These are phyloP conservation scores for Pungitius pungitius DNA, from an alignment of 2,113 vertebrate species.

Conservation along the genomic window DNA sequence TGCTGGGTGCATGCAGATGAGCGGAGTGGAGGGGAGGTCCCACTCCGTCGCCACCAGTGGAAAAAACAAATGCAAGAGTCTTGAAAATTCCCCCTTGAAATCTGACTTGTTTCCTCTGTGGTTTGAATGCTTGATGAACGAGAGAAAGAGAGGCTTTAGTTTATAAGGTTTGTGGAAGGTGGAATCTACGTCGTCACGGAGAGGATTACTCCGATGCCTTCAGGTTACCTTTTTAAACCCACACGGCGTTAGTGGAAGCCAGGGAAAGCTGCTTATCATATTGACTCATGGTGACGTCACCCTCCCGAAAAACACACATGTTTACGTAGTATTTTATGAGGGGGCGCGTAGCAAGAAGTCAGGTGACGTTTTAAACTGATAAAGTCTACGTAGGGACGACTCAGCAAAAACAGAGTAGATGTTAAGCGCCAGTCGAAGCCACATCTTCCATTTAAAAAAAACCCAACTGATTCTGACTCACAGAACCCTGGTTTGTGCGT, in stretches of 20 bases:
- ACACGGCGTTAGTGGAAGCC: too few relatives aligned
- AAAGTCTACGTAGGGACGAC: too few relatives aligned
- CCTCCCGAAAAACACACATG: not conserved
- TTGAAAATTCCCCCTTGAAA: slow-evolving; percentile 42
- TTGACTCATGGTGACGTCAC: not conserved
- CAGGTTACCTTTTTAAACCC: not conserved
- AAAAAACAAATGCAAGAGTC: slow-evolving; percentile 56
- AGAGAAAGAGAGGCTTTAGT: not conserved
- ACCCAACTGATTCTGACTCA: too few relatives aligned
- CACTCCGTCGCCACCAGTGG: slow-evolving; percentile 24
- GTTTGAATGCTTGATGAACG: slow-evolving; percentile 9
- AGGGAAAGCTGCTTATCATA: too few relatives aligned
- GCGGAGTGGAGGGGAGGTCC: slow-evolving; percentile 41
- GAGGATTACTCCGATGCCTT: not conserved
- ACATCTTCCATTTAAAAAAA: not conserved
- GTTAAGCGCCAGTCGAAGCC: not conserved
- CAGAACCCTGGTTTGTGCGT: not conserved
- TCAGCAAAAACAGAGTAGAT: too few relatives aligned
- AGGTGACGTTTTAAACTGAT: not conserved
- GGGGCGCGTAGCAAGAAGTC: too few relatives aligned
- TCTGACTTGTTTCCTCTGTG: slow-evolving; percentile 40
- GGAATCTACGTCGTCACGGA: not conserved
- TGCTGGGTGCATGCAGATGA: slow-evolving; percentile 39
- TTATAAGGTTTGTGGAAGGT: not conserved
- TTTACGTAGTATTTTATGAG: not conserved